phyloP scores from a whole-genome alignment of 1,140 invertebrate species.

The Pentalonia nigronervosa region DNA sequence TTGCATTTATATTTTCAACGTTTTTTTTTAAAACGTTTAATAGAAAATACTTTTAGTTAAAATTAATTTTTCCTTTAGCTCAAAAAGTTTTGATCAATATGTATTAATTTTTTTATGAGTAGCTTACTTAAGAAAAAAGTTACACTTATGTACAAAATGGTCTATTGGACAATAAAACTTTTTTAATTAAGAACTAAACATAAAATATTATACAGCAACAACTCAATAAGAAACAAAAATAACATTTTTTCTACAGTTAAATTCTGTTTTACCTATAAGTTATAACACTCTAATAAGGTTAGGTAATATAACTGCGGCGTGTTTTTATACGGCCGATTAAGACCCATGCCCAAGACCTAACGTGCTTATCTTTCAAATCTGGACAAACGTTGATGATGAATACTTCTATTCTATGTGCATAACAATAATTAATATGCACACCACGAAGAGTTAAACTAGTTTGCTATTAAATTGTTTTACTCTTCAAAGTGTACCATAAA shows the following conservation, averaged over 20 bases:
- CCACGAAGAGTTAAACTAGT: no score
- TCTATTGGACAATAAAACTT: not conserved
- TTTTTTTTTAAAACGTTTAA: not conserved
- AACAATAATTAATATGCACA: no score
- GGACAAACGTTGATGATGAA: no score
- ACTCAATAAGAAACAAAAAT: not conserved
- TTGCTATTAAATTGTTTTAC: no score
- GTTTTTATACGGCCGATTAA: not conserved
- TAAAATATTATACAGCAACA: not conserved
- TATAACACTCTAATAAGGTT: not conserved
- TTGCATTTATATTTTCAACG: not conserved
- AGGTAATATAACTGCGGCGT: not conserved
- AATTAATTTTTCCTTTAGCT: not conserved
- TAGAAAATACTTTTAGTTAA: not conserved
- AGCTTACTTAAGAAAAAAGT: slow-evolving; percentile 1
- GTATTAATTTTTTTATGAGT: not conserved
- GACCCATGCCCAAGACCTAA: no score
- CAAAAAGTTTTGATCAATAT: not conserved
- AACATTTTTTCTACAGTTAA: not conserved
- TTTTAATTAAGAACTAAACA: slow-evolving; percentile 46
- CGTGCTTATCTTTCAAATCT: no score
- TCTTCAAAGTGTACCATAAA: no score
- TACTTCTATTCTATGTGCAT: no score
- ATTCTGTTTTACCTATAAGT: no score
- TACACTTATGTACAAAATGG: not conserved